These are phyloP conservation scores for Serranus cabrilla DNA, from an alignment of 2,797 vertebrate genomes.

Conservation along the genomic window DNA sequence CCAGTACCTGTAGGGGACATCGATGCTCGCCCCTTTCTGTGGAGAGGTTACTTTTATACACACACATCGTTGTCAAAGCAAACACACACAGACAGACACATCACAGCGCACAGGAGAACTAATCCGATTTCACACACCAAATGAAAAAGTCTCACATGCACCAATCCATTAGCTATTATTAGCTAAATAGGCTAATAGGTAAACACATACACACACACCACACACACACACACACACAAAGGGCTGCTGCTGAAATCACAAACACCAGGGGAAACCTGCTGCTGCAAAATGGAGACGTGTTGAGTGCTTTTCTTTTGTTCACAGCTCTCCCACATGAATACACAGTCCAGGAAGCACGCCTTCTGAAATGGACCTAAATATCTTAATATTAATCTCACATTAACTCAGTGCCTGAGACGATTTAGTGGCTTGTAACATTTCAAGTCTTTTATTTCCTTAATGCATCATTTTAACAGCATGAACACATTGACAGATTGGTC, in stretches of 20 bases:
- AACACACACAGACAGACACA: constrained; percentile 19
- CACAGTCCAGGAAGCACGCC: not conserved
- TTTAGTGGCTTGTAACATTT: not conserved
- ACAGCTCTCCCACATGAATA: not conserved
- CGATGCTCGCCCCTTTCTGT: constrained; percentile 6
- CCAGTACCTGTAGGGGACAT: not conserved
- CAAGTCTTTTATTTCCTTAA: not conserved
- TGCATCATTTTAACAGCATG: not conserved
- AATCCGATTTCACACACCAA: constrained; percentile 68
- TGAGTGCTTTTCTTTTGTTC: constrained; percentile 45
- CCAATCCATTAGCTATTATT: constrained; percentile 69
- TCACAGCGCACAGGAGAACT: constrained; percentile 37
- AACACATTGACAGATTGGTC: not conserved
- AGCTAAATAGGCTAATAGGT: constrained; percentile 59
- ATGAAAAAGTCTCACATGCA: constrained; percentile 60
- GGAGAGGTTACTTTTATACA: constrained; percentile 17
- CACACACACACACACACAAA: constrained; percentile 30
- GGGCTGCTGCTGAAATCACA: constrained; percentile 23
- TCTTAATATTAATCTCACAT: not conserved
- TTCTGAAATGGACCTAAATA: constrained; percentile 17
- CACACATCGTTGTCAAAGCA: constrained; percentile 21
- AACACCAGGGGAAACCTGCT: constrained; percentile 40
- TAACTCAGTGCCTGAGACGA: not conserved
- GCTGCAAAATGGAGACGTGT: constrained; percentile 32
- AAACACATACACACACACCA: constrained; percentile 35